Base-by-base conservation (phyloP, 2,797 vertebrate genomes). In the Danio jaintianensis region DNA sequence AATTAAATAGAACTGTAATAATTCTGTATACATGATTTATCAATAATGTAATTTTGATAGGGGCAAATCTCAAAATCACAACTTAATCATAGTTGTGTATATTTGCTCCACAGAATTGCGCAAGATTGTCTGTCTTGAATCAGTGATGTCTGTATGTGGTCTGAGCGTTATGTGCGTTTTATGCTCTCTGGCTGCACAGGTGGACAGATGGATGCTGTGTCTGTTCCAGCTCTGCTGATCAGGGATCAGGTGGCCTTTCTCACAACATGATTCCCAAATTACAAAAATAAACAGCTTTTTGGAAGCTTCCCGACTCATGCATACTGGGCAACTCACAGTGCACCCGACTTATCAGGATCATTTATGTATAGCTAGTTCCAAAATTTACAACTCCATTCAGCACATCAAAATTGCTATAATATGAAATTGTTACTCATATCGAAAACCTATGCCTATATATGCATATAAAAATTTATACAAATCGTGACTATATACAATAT, bases 161-260 rank as follows among this genome's bases (percentile, higher is more conserved):
- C 20, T 63, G 43, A 72, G 11, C 36, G 10, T 18, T 2, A 20
- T 53, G 63, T 16, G 11, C 16, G 8, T 72, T 70, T n/a, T 29
- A 53, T 76, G 53, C 61, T 63, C 53, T 22, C 47, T 22, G 53
- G 59, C 36, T 47, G 61, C 74, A 71, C 76, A 59, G 61, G 10
- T 73, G 72, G 61, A 67, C 83, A 77, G 45, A 40, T 53, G 16
- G 58, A 66, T 47, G 50, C 59, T 45, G 36, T 67, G 56, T 20
- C 38, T 22, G 20, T 58, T 79, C 56, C 77, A 82, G 73, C 53
- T 42, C 71, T 80, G 75, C 59, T 84, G 66, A 79, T 69, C 53
- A 59, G 75, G 64, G 63, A 81, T 85, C 82, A 82, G 82, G 82
- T 84, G 76, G 71, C 42, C 56, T 83, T 22, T 66, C 75, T 66